Evolutionary conservation across 2,113 vertebrate species (phyloP), one percentile per base, ranked within the genome.

Genomic region (Xerus inauris): DNA sequence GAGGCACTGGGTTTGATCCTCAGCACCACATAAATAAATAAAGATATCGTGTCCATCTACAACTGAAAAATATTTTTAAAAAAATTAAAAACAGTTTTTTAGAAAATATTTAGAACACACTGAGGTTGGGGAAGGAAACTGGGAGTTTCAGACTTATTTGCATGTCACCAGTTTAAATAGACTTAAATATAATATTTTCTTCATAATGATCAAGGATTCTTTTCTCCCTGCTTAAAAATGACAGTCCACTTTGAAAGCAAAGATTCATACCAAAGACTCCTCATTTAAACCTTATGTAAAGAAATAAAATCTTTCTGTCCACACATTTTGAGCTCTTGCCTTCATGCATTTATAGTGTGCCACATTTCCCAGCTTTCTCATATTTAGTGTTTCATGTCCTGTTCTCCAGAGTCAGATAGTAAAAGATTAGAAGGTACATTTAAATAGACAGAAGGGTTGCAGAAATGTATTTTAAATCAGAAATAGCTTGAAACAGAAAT

Each of bases 221-320:
- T 97, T 81, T 96, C 71, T 97, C 97, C 91, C 96, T 83, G 59
- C 81, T 97, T 97, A 97, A 98, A 98, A 98, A 94, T 87, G 95
- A 98, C 79, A 97, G 94, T 93, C 95, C 73, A 54, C 93, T 98
- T 96, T 97, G 94, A 98, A 98, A 97, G 85, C 62, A 86, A 91
- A 97, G 94, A 97, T 97, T 98, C 97, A 95, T 95, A 83, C 71
- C 87, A 71, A 38, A 93, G 92, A 87, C 42, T 98, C 96, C 98
- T 98, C 98, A 95, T 98, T 97, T 98, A 97, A 98, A 98, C 96
- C 96, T 98, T 97, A 95, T 95, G 90, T 98, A 97, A 98, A 97
- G 97, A 98, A 98, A 98, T 98, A 98, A 98, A 98, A 98, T 96
- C 98, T 98, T 98, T 97, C 98, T 97, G 95, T 97, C 97, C 94